These are phyloP conservation scores for Actenoides lindsayi DNA, from an alignment of 2,113 vertebrate genomes.

Conservation along the genomic window DNA sequence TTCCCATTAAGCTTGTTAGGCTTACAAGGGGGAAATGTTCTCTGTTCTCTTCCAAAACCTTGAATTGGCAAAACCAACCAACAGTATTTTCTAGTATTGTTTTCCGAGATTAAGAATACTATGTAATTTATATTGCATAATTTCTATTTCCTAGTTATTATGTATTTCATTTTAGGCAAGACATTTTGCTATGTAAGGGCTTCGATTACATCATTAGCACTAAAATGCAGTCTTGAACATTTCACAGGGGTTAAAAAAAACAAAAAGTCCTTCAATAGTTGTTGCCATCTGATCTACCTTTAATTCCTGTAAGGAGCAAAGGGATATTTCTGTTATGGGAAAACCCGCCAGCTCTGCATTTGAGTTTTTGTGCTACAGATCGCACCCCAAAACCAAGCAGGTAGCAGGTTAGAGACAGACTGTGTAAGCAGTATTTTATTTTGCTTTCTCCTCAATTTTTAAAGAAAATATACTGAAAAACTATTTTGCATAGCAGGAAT, in stretches of 20 bases:
- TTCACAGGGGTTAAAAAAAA: neutral
- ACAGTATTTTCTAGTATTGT: neutral
- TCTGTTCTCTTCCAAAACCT: neutral
- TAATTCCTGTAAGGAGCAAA: neutral
- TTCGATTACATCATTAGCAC: neutral
- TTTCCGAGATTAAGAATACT: neutral
- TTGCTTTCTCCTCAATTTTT: rapidly evolving
- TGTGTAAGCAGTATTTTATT: rapidly evolving
- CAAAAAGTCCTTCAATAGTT: no score
- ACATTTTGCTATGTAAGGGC: neutral
- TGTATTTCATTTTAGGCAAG: neutral
- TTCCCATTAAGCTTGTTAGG: neutral
- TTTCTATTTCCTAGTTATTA: neutral
- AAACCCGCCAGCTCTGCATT: rapidly evolving
- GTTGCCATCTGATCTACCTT: neutral
- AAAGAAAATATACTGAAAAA: no score
- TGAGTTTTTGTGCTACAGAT: rapidly evolving
- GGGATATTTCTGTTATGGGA: neutral
- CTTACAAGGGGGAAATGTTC: neutral
- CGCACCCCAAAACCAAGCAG: rapidly evolving
- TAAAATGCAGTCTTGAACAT: neutral
- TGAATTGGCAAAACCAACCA: neutral
- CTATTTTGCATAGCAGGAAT: neutral
- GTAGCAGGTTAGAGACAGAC: rapidly evolving
- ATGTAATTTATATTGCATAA: rapidly evolving